phyloP scores from a whole-genome alignment of 2,888 invertebrate genomes.

The Punctoribates punctum region DNA sequence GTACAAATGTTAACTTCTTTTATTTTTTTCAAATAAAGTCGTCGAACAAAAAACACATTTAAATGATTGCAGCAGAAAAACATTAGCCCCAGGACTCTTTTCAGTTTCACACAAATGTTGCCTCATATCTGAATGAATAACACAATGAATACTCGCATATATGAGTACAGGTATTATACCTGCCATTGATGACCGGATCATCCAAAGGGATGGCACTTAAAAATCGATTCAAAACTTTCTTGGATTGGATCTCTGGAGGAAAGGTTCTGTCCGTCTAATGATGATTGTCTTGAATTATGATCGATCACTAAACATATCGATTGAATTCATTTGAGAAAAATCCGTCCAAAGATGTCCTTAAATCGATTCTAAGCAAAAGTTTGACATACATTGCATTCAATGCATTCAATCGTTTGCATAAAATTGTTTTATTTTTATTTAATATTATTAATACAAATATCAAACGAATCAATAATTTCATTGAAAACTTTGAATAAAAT shows the following conservation, averaged over 20 bases:
- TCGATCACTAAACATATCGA: slow-evolving; percentile 28
- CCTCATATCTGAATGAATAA: slow-evolving; percentile 31
- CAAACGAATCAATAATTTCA: neutral
- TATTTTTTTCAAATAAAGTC: slow-evolving; percentile 25
- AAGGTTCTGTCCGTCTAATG: slow-evolving; percentile 8
- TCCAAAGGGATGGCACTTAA: neutral
- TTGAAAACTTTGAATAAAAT: too few relatives aligned
- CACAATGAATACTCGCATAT: neutral
- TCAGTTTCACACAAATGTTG: slow-evolving; percentile 31
- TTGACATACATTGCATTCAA: neutral
- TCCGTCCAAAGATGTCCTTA: neutral
- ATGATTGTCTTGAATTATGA: slow-evolving; percentile 31
- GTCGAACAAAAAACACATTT: neutral
- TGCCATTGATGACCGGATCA: slow-evolving; percentile 11
- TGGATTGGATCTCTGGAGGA: neutral
- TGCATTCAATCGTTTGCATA: too few relatives aligned
- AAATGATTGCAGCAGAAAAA: neutral
- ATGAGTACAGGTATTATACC: neutral
- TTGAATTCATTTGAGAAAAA: slow-evolving; percentile 15
- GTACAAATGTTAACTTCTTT: slow-evolving; percentile 31
- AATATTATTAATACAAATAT: too few relatives aligned
- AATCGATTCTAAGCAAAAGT: neutral
- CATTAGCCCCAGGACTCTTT: slow-evolving; percentile 26
- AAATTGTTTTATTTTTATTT: too few relatives aligned
- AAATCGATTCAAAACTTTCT: neutral